phyloP scores from a whole-genome alignment of 2,113 vertebrate genomes.

The Eurystomus gularis region DNA sequence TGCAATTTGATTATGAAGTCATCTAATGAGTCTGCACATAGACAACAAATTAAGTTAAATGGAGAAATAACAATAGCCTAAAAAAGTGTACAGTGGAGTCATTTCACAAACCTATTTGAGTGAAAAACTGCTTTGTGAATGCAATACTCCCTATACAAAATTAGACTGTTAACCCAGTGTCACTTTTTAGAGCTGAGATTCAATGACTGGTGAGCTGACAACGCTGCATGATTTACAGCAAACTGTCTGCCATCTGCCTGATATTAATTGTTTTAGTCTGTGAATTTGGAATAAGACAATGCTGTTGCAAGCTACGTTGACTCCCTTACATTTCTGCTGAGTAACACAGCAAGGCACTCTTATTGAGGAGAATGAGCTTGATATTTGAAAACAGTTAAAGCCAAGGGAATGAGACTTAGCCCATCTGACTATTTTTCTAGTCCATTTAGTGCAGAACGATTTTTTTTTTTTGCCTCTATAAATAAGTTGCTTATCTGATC shows the following conservation, averaged over 20 bases:
- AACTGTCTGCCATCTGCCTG: conserved; percentile 24
- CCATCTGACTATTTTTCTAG: neutral
- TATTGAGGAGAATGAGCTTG: neutral
- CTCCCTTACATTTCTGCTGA: neutral
- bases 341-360: neutral
- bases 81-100: neutral
- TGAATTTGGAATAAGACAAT: neutral
- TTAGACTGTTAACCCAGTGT: neutral
- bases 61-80: conserved; percentile 15
- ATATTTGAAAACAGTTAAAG: neutral
- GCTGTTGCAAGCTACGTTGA: neutral
- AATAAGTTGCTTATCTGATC: neutral
- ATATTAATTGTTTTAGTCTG: conserved; percentile 9
- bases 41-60: conserved; percentile 30
- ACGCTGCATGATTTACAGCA: neutral
- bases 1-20: conserved; percentile 11
- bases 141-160: neutral
- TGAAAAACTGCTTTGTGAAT: neutral
- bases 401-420: neutral
- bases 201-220: neutral
- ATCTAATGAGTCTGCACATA: conserved; percentile 4
- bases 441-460: neutral
- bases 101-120: conserved; percentile 10
- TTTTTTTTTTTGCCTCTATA: neutral
- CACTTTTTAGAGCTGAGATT: neutral